Evolutionary conservation across 1,140 invertebrate species (phyloP).

Genomic region (Apis mellifera): DNA sequence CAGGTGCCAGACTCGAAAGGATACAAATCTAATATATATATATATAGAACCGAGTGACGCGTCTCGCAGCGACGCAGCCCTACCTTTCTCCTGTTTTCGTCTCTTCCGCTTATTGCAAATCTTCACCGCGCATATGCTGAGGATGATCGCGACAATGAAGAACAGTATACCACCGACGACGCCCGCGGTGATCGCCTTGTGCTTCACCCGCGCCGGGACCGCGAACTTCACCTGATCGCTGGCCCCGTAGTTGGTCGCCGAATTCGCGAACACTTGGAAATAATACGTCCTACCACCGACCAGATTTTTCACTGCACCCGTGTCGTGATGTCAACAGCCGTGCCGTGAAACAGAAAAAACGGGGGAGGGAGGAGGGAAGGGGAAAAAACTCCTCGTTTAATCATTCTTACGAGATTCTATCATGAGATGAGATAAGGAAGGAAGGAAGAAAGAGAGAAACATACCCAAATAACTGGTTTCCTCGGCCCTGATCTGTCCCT

Average conservation of each 20-base stretch:
- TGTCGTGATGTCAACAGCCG: too few relatives aligned
- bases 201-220: conserved; percentile 93
- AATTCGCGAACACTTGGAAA: conserved; percentile 94
- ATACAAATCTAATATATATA: conserved; percentile 21
- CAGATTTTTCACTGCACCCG: conserved; percentile 91
- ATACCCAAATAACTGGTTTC: conserved; percentile 93
- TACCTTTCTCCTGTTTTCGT: conserved; percentile 98
- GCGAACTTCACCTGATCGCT: conserved; percentile 93
- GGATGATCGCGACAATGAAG: conserved; percentile 97
- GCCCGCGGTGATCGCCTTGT: conserved; percentile 96
- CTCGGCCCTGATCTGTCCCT: conserved; percentile 92
- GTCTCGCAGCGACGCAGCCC: conserved; percentile 14
- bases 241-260: conserved; percentile 89
- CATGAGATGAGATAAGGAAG: too few relatives aligned
- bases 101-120: conserved; percentile 98
- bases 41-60: conserved; percentile 11
- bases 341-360: conserved; percentile 1
- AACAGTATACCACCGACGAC: conserved; percentile 97
- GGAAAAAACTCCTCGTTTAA: neutral
- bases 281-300: conserved; percentile 94
- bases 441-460: conserved; percentile 9
- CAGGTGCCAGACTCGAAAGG: conserved; percentile 59
- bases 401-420: too few relatives aligned
- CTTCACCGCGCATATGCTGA: conserved; percentile 97
- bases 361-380: too few relatives aligned